These are phyloP conservation scores for Protaetia brevitarsis DNA, from an alignment of 1,140 invertebrate species.

Conservation along the genomic window DNA sequence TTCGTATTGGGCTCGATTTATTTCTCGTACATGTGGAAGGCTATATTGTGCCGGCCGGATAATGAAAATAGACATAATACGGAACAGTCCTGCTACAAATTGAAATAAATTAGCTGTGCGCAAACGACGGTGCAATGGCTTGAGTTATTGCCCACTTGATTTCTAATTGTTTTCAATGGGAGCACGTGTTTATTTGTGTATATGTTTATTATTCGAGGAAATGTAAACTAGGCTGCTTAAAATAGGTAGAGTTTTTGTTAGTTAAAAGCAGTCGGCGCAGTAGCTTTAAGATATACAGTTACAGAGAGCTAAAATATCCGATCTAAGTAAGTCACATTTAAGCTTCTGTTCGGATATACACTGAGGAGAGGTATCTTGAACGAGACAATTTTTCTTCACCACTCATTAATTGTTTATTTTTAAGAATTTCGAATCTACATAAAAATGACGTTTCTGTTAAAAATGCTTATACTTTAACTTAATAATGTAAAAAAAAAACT, in stretches of 20 bases:
- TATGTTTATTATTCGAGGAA: not conserved
- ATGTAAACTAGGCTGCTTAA: not conserved
- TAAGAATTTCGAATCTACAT: too few relatives aligned
- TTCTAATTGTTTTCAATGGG: slow-evolving; percentile 2
- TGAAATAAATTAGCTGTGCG: not conserved
- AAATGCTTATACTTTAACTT: too few relatives aligned
- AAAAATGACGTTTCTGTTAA: too few relatives aligned
- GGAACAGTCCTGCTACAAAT: not conserved
- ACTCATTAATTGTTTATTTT: too few relatives aligned
- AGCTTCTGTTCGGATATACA: too few relatives aligned
- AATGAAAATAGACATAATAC: slow-evolving; percentile 14
- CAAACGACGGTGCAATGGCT: not conserved
- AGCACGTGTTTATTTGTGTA: not conserved
- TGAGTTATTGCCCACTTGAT: slow-evolving; percentile 3
- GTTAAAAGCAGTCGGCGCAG: too few relatives aligned
- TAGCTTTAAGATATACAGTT: too few relatives aligned
- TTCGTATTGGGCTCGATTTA: not conserved
- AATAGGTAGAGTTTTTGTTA: not conserved
- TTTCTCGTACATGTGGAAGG: not conserved
- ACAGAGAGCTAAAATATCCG: too few relatives aligned
- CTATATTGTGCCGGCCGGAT: not conserved
- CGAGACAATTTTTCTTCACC: too few relatives aligned
- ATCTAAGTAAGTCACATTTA: too few relatives aligned
- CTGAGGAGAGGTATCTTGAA: too few relatives aligned
- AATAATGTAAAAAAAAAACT: too few relatives aligned